Percentiles rank a stretch among this genome's conserved stretches.
phyloP scores from a whole-genome alignment of 2,888 invertebrate species.

The Eugnorisma glareosa region DNA sequence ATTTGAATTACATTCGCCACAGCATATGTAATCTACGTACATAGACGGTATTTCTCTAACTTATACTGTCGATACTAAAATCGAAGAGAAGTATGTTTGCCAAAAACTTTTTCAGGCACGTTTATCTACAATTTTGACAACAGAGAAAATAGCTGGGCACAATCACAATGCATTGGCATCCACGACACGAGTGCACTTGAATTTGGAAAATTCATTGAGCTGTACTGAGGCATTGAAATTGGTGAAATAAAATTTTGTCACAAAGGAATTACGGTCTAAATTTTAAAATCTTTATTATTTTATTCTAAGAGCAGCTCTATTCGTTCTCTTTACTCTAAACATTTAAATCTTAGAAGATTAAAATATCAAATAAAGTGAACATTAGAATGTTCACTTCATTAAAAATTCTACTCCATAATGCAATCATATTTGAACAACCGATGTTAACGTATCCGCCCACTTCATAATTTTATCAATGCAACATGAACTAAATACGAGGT shows the following conservation, averaged over 20 bases:
- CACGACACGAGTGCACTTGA: background rate
- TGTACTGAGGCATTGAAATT: background rate
- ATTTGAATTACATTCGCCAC: background rate
- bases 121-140: conserved; percentile 9
- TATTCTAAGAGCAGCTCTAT: background rate
- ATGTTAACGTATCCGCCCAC: background rate
- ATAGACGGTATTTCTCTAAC: background rate
- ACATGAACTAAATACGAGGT: too few species aligned
- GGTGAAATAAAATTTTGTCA: background rate
- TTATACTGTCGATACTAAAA: background rate
- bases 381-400: too few species aligned
- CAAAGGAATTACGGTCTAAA: background rate
- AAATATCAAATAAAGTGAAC: too few species aligned
- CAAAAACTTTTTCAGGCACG: conserved; percentile 1
- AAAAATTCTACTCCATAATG: too few species aligned
- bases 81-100: background rate
- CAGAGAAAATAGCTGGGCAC: conserved; percentile 3
- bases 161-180: background rate
- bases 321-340: background rate
- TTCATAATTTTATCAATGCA: background rate
- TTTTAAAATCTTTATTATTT: background rate
- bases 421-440: background rate
- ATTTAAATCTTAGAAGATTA: too few species aligned
- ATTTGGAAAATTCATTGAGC: background rate
- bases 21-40: background rate